A percentile compares a stretch with the other conserved stretches of the same genome.
phyloP scores from a whole-genome alignment of 2,113 vertebrate species.

The Atrichornis clamosus region DNA sequence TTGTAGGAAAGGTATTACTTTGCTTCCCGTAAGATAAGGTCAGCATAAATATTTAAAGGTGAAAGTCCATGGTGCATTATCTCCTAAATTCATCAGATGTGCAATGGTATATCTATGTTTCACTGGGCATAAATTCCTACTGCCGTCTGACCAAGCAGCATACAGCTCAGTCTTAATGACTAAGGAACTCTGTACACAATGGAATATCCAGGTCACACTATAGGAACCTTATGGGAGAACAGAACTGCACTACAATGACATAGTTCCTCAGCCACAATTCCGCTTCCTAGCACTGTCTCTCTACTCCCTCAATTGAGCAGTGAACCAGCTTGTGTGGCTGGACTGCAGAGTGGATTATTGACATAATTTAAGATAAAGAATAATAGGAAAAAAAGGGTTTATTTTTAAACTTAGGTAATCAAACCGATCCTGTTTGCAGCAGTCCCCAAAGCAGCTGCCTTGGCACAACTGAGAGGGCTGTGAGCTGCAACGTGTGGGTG shows the following conservation, averaged over 20 bases:
- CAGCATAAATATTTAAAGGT: neutral
- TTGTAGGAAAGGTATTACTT: neutral
- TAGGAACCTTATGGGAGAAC: neutral
- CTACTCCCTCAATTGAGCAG: neutral
- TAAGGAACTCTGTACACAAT: fast-evolving
- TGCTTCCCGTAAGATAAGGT: neutral
- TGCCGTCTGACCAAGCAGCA: neutral
- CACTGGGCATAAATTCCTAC: neutral
- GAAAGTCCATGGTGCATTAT: neutral
- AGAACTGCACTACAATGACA: neutral
- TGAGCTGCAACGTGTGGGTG: neutral
- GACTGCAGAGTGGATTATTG: neutral
- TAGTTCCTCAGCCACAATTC: neutral
- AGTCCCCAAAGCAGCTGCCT: conserved; percentile 6
- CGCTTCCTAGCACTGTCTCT: neutral
- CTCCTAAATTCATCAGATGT: neutral
- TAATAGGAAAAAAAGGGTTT: neutral
- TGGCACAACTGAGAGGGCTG: neutral
- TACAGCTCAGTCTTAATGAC: neutral
- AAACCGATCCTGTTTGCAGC: neutral
- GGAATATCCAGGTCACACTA: neutral
- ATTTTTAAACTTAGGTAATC: neutral
- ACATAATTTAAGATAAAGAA: neutral
- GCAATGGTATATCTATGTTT: neutral
- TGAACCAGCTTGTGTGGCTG: neutral